Evolutionary conservation across 2,888 invertebrate genomes (phyloP).

Genomic region (Tiphia femorata): DNA sequence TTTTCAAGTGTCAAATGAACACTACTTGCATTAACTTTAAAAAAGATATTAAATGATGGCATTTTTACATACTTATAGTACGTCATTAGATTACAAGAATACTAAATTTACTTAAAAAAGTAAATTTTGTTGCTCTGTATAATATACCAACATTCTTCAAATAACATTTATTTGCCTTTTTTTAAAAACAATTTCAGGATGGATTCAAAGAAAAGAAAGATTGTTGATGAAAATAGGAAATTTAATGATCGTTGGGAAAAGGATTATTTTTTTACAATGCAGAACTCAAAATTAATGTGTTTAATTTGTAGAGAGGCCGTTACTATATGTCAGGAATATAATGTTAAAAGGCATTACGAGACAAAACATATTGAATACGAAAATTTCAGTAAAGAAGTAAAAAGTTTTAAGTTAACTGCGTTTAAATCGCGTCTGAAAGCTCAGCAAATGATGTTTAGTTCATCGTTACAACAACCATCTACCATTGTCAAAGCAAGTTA

Average conservation of each 20-base stretch:
- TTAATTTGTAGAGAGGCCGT: constrained; percentile 2
- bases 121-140: neutral
- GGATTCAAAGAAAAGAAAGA: constrained; percentile 4
- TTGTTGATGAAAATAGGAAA: constrained; percentile 2
- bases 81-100: neutral
- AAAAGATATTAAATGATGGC: neutral
- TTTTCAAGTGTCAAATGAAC: neutral
- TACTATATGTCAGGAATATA: constrained; percentile 1
- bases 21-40: neutral
- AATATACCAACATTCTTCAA: neutral
- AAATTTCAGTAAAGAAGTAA: constrained; percentile 1
- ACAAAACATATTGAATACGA: constrained; percentile 1
- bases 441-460: constrained; percentile 1
- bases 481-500: neutral
- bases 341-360: constrained; percentile 2
- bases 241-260: neutral
- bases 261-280: neutral
- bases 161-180: neutral
- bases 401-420: neutral
- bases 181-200: neutral
- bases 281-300: constrained; percentile 1
- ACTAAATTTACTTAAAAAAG: neutral
- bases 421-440: neutral
- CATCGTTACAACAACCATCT: neutral
- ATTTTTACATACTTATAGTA: neutral